Evolutionary conservation across 1,140 invertebrate genomes (phyloP).

Genomic region (Laodelphax striatellus): DNA sequence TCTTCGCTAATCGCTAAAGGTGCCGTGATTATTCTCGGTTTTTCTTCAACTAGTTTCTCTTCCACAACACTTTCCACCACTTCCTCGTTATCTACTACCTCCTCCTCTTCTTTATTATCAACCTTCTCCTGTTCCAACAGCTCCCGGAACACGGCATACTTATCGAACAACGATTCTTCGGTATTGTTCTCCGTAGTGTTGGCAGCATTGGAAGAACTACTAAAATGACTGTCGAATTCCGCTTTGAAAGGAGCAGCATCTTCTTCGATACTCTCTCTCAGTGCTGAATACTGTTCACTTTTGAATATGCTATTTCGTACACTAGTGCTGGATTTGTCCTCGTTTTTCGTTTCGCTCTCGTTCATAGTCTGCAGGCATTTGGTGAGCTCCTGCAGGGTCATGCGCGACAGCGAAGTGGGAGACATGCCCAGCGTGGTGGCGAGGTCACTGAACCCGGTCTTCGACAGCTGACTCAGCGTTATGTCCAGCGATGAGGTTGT

Average conservation of each 20-base stretch:
- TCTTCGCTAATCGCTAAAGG: neutral
- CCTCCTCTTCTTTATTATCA: constrained; percentile 17
- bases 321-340: constrained; percentile 23
- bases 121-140: constrained; percentile 55
- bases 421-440: constrained; percentile 62
- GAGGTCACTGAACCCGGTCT: constrained; percentile 64
- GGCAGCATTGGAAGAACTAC: no score
- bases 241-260: constrained; percentile 37
- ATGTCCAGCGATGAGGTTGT: constrained; percentile 45
- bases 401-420: constrained; percentile 59
- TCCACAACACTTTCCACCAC: constrained; percentile 14
- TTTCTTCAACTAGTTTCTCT: constrained; percentile 18
- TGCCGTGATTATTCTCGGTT: neutral
- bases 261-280: constrained; percentile 24
- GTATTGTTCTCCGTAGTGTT: constrained; percentile 32
- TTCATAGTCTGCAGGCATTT: constrained; percentile 48
- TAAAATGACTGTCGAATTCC: constrained; percentile 49
- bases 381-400: constrained; percentile 74
- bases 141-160: constrained; percentile 77
- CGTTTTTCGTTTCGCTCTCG: constrained; percentile 13
- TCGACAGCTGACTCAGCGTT: constrained; percentile 67
- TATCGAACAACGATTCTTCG: constrained; percentile 42
- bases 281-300: constrained; percentile 20
- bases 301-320: constrained; percentile 14
- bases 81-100: constrained; percentile 32